Evolutionary conservation across 2,797 vertebrate species (phyloP).

Genomic region (Diglossa cyanea): DNA sequence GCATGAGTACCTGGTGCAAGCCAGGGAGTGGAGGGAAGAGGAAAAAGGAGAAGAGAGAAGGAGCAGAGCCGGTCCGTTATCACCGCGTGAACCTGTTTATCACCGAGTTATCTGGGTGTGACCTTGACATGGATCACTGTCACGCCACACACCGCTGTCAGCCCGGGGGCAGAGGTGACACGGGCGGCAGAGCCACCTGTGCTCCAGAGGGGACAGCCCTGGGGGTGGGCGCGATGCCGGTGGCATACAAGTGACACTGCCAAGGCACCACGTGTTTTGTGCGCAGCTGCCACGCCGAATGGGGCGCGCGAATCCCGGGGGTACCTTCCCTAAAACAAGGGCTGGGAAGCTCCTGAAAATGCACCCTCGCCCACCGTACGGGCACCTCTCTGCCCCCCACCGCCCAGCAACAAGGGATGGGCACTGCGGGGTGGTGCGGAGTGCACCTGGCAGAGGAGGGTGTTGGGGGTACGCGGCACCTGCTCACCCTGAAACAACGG

Average conservation of each 20-base stretch:
- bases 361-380: neutral
- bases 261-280: fast-evolving
- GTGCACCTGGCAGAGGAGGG: fast-evolving
- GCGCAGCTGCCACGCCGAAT: neutral
- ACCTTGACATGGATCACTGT: neutral
- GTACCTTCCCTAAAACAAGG: neutral
- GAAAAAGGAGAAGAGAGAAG: neutral
- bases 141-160: fast-evolving
- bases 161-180: fast-evolving
- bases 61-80: neutral
- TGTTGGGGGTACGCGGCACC: neutral
- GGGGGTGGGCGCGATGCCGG: fast-evolving
- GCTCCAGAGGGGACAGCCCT: fast-evolving
- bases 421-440: neutral
- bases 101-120: fast-evolving
- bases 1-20: neutral
- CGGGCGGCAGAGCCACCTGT: fast-evolving
- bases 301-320: fast-evolving
- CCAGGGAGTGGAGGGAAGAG: neutral
- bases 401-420: neutral
- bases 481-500: neutral
- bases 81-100: neutral
- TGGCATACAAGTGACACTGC: fast-evolving
- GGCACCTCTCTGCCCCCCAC: no score
- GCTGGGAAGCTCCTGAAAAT: neutral